These are phyloP conservation scores for Dasyornis broadbenti DNA, from an alignment of 2,113 vertebrate genomes.

Conservation along the genomic window DNA sequence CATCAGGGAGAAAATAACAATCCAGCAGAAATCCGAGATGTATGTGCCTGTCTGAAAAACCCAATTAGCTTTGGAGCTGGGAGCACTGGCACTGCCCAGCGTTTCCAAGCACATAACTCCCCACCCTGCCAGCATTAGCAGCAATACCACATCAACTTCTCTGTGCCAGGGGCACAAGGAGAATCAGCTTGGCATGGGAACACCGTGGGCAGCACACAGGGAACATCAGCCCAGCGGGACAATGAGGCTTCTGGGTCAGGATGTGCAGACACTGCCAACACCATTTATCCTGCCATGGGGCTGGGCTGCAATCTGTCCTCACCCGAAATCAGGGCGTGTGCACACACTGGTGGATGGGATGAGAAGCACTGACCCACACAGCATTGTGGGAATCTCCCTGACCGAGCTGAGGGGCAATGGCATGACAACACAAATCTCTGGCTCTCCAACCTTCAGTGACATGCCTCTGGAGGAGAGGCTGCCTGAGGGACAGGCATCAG, in stretches of 20 bases:
- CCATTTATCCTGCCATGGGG: neutral
- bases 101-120: neutral
- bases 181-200: neutral
- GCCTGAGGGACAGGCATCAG: neutral
- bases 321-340: neutral
- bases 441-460: neutral
- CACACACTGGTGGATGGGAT: neutral
- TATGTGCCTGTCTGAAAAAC: neutral
- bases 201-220: fast-evolving
- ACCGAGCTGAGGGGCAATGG: neutral
- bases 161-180: neutral
- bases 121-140: neutral
- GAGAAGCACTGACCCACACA: neutral
- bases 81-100: neutral
- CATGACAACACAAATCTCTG: fast-evolving
- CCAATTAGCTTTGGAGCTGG: neutral
- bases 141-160: neutral
- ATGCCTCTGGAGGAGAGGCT: neutral
- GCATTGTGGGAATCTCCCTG: neutral
- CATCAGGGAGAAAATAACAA: neutral
- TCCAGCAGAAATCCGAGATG: neutral
- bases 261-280: neutral
- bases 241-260: fast-evolving
- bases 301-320: neutral
- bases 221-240: neutral